Percentiles rank a stretch among this genome's conserved stretches.
phyloP scores from a whole-genome alignment of 1,140 invertebrate genomes.

The Cherax quadricarinatus region DNA sequence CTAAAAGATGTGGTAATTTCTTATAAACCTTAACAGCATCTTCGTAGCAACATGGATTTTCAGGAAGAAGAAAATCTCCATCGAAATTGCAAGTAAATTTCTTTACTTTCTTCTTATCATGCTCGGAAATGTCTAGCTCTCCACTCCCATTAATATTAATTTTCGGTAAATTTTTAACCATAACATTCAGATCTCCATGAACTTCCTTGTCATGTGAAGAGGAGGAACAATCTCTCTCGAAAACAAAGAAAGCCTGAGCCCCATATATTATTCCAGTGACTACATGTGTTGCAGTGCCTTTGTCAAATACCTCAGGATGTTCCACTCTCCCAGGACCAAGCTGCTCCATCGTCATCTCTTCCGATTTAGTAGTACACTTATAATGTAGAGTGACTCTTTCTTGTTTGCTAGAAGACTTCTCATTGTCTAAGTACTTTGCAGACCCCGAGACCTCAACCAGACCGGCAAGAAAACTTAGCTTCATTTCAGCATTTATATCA shows the following conservation, averaged over 20 bases:
- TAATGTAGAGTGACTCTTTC: constrained; percentile 30
- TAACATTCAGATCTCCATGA: constrained; percentile 19
- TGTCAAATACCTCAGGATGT: constrained; percentile 18
- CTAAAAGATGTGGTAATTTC: constrained; percentile 4
- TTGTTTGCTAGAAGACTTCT: not conserved
- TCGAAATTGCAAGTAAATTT: not conserved
- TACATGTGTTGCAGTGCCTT: constrained; percentile 35
- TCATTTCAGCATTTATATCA: not conserved
- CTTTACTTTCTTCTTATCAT: not conserved
- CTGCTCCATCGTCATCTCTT: constrained; percentile 14
- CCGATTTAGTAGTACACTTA: constrained; percentile 29
- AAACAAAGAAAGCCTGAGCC: constrained; percentile 40
- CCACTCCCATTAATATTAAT: constrained; percentile 16
- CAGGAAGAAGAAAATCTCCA: constrained; percentile 20
- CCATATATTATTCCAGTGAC: constrained; percentile 49
- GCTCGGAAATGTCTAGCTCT: not conserved
- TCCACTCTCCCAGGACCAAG: not conserved
- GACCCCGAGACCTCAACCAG: not conserved
- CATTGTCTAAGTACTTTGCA: constrained; percentile 5
- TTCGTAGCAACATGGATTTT: not conserved
- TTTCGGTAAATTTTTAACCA: constrained; percentile 10
- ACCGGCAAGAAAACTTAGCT: not conserved
- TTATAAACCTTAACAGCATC: constrained; percentile 29
- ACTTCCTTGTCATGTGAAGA: not conserved
- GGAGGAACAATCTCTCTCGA: not conserved